Evolutionary conservation across 2,113 vertebrate species (phyloP).

Genomic region (Alligator sinensis): DNA sequence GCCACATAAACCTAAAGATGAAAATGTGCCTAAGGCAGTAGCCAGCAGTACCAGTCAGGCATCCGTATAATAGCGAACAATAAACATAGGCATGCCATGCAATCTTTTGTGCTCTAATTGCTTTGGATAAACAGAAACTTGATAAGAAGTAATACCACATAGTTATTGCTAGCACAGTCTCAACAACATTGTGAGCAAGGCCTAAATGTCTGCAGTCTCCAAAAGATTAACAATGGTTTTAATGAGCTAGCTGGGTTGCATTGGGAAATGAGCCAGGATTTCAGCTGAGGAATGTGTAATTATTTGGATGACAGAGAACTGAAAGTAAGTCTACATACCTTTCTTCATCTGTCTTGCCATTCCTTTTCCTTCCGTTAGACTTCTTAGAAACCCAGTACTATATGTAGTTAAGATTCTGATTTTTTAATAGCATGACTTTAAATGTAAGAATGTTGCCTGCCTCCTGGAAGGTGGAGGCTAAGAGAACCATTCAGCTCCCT

Average conservation of each 20-base stretch:
- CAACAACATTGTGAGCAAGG: not conserved
- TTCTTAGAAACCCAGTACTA: not conserved
- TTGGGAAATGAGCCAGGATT: not conserved
- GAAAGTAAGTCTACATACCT: not conserved
- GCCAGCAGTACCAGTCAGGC: fast-evolving
- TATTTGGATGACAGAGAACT: not conserved
- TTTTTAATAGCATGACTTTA: not conserved
- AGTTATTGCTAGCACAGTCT: not conserved
- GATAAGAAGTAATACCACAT: not conserved
- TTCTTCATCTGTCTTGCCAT: not conserved
- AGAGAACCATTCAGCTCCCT: not conserved
- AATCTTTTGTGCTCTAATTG: not conserved
- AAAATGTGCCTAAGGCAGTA: not conserved
- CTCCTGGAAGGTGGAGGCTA: not conserved
- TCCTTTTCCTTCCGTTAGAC: not conserved
- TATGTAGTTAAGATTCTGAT: not conserved
- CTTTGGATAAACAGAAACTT: fast-evolving
- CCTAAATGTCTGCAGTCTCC: not conserved
- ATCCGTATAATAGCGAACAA: not conserved
- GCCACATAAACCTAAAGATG: fast-evolving
- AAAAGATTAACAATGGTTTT: not conserved
- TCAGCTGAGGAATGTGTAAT: not conserved
- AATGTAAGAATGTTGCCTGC: not conserved
- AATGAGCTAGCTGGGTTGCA: not conserved
- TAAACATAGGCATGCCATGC: not conserved